A percentile compares a stretch with the other conserved stretches of the same genome.
Conservation (phyloP, 1,140 invertebrate genomes). For the Cherax quadricarinatus region DNA sequence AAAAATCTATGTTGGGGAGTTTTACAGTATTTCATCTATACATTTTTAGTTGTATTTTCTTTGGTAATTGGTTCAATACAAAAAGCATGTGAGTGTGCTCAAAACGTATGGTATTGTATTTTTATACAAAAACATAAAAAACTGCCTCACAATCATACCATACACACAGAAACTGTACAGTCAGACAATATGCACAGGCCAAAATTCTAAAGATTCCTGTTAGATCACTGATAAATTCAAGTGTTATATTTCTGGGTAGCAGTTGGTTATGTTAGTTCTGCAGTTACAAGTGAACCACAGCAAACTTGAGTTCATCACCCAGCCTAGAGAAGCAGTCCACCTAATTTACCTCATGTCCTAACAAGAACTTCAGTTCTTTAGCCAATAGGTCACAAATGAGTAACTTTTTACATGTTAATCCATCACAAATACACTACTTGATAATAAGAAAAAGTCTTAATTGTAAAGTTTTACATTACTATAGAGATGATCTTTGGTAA, state of each 20-base stretch:
- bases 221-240: conserved; percentile 12
- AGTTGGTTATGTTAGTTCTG: conserved; percentile 3
- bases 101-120: conserved; percentile 72
- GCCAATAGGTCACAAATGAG: conserved; percentile 69
- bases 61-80: conserved; percentile 74
- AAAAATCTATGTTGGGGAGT: conserved; percentile 74
- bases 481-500: conserved; percentile 71
- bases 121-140: conserved; percentile 74
- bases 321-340: conserved; percentile 35
- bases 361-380: conserved; percentile 41
- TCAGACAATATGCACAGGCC: conserved; percentile 67
- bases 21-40: conserved; percentile 74
- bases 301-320: neutral
- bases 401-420: conserved; percentile 72
- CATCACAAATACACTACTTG: conserved; percentile 71
- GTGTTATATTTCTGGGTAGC: conserved; percentile 33
- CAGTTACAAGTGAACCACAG: conserved; percentile 26
- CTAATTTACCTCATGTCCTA: conserved; percentile 2
- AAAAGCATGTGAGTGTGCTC: conserved; percentile 74
- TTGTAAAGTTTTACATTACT: conserved; percentile 69
- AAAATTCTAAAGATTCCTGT: conserved; percentile 42
- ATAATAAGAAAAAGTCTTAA: conserved; percentile 72
- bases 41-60: conserved; percentile 72
- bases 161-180: conserved; percentile 71
- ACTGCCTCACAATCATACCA: conserved; percentile 71